Conservation (phyloP, 2,113 vertebrate genomes). For the Trogon melanurus region DNA sequence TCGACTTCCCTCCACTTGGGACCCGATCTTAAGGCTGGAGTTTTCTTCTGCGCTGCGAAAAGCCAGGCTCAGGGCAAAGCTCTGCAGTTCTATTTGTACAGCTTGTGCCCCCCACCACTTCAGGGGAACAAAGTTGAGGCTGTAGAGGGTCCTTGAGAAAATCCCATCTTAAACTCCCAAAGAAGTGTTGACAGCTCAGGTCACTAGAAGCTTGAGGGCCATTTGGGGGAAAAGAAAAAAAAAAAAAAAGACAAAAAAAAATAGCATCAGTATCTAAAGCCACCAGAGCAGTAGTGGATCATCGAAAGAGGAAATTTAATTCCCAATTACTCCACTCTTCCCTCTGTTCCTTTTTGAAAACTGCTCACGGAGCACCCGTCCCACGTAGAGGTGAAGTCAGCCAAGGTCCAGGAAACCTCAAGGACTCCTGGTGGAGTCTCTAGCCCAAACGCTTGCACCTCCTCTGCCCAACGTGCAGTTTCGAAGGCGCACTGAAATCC, state of each 20-base stretch:
- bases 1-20: not conserved
- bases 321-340: not conserved
- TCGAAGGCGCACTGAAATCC: not conserved
- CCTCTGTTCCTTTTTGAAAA: not conserved
- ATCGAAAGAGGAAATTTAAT: not conserved
- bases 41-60: not conserved
- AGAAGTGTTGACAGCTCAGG: not conserved
- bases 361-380: not conserved
- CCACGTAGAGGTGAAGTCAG: not conserved
- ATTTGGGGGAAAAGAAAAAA: not conserved
- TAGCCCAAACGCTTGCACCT: not conserved
- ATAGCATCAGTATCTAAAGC: not conserved
- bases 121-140: not conserved
- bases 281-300: not conserved
- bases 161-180: not conserved
- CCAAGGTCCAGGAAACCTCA: not conserved
- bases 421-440: not conserved
- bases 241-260: not conserved
- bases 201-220: not conserved
- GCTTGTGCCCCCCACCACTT: not conserved
- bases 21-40: not conserved
- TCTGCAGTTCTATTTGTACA: conserved; percentile 42
- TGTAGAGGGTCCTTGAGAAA: not conserved
- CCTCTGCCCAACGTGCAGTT: not conserved
- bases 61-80: not conserved